These are phyloP conservation scores for Epinephelus lanceolatus DNA, from an alignment of 2,113 vertebrate genomes.

Conservation along the genomic window DNA sequence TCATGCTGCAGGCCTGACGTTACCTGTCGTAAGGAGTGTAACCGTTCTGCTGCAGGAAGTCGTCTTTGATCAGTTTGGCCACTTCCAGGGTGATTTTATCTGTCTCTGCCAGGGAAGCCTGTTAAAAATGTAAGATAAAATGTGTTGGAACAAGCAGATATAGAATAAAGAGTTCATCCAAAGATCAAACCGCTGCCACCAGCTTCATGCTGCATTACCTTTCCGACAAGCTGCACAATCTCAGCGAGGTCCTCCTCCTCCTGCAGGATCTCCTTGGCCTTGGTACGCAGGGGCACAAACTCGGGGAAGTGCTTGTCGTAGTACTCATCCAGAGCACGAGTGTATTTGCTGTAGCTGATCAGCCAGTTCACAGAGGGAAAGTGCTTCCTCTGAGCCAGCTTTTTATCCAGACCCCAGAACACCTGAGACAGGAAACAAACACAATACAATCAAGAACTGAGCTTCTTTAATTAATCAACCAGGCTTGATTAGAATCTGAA, in stretches of 20 bases:
- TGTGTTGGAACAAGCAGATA: background rate
- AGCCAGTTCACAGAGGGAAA: conserved; percentile 99
- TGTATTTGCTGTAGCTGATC: conserved; percentile 99
- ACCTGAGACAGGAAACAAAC: conserved; percentile 82
- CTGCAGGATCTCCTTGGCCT: conserved; percentile 97
- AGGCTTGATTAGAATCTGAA: background rate
- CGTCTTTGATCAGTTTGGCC: conserved; percentile 97
- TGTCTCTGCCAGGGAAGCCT: conserved; percentile 97
- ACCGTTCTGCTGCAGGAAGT: conserved; percentile 98
- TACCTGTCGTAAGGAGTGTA: conserved; percentile 98
- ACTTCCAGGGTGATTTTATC: conserved; percentile 99
- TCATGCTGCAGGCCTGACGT: background rate
- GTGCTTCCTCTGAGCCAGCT: conserved; percentile 97
- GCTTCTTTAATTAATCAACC: background rate
- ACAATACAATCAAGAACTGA: background rate
- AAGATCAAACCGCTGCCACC: background rate
- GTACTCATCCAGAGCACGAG: conserved; percentile 93
- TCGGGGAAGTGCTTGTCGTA: conserved; percentile 98
- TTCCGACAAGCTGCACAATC: conserved; percentile 98
- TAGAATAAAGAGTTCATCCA: background rate
- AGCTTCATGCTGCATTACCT: conserved; percentile 81
- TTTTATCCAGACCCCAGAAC: conserved; percentile 99
- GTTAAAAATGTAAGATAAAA: background rate
- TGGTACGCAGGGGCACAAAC: conserved; percentile 96
- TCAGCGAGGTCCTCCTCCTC: conserved; percentile 98